Conservation (phyloP, 2,888 invertebrate species). For the Heliothis peltigera region DNA sequence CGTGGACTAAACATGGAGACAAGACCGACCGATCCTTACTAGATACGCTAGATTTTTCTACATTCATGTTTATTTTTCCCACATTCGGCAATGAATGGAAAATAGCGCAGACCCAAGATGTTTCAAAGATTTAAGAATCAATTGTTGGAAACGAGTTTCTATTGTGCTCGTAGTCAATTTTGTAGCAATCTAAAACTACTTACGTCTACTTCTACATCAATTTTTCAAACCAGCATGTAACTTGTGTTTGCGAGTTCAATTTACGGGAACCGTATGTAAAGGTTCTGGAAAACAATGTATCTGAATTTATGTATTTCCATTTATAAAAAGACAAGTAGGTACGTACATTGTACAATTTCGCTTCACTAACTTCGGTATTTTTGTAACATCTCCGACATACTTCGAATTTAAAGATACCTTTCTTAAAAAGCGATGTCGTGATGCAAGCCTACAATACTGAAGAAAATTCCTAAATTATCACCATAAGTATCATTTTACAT, state of each 20-base stretch:
- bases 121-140: conserved; percentile 43
- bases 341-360: neutral
- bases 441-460: neutral
- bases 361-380: neutral
- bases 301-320: conserved; percentile 4
- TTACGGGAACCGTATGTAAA: conserved; percentile 8
- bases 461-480: conserved; percentile 9
- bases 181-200: conserved; percentile 45
- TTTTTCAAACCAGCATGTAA: conserved; percentile 33
- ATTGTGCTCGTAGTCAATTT: conserved; percentile 49
- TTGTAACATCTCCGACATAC: neutral
- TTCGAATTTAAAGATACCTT: conserved; percentile 2
- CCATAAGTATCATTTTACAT: neutral
- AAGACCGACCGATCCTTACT: conserved; percentile 31
- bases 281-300: conserved; percentile 3
- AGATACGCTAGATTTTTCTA: conserved; percentile 36
- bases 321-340: neutral
- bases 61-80: conserved; percentile 5
- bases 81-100: conserved; percentile 32
- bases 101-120: conserved; percentile 36
- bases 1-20: conserved; percentile 40
- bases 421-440: neutral
- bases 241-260: conserved; percentile 34
- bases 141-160: conserved; percentile 53
- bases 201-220: conserved; percentile 41